Evolutionary conservation across 2,888 invertebrate species (phyloP), one percentile per base, ranked within the genome.

Genomic region (Adelognathus sp.): DNA sequence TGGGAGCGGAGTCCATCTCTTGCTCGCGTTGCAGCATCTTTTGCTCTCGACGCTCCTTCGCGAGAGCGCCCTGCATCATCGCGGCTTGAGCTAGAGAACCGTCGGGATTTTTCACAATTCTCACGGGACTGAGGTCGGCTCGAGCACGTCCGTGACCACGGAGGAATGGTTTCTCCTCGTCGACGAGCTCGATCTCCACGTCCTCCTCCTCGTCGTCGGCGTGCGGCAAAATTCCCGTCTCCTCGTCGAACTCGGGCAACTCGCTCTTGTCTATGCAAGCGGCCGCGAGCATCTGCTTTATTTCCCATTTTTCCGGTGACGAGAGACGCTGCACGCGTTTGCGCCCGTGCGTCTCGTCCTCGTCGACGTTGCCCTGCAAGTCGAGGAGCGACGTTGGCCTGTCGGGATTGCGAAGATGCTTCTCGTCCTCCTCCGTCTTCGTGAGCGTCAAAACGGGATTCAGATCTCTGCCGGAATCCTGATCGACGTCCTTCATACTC

Each of bases 41-140:
- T 87, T 97, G 95, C 90, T 99, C 99, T 52, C 99, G 93, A 64
- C 99, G 93, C 90, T 99, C 99, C 89, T 99, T 99, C 0, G 99
- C 97, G 50, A 99, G 91, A 0, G 99, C 99, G 9, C 97, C 97
- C 91, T 99, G 99, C 98, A 98, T 99, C 98, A 99, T 98, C 0
- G 99, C 99, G 0, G 99, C 98, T 91, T 99, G 99, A 0, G 99
- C 99, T 21, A 99, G 92, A 0, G 99, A 99, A 0, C 99, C 99
- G 91, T 99, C 99, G 0, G 99, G 99, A 93, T 99, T 99, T 93
- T 99, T 99, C 0, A 99, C 98, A 82, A 99, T 99, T 82, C 96
- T 92, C 1, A 98, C 98, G 0, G 99, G 99, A 73, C 98, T 98
- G 2, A 99, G 93, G 90, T 99, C 98, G 82, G 98, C 97, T 0